These are phyloP conservation scores for Heterodera schachtii DNA, from an alignment of 1,140 invertebrate genomes.

Conservation along the genomic window DNA sequence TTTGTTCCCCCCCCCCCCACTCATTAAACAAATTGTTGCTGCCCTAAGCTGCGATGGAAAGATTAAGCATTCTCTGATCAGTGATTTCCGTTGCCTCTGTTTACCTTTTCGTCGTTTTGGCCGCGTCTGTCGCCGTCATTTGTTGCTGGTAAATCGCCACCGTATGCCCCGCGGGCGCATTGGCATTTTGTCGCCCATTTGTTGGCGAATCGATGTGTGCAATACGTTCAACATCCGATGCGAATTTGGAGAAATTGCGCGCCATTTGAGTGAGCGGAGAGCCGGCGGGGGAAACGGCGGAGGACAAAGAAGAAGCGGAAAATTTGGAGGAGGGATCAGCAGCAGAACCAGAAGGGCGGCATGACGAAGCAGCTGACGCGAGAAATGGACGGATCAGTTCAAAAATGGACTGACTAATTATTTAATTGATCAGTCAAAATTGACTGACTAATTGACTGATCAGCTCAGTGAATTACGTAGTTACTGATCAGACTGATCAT, in stretches of 20 bases:
- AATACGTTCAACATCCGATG: slow-evolving; percentile 33
- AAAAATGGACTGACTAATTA: no score
- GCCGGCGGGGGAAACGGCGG: not conserved
- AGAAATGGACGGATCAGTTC: no score
- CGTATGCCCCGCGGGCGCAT: not conserved
- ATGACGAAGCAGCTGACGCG: not conserved
- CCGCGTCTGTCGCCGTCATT: not conserved
- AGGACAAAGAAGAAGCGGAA: not conserved
- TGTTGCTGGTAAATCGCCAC: not conserved
- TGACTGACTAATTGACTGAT: not conserved
- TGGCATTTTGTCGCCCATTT: not conserved
- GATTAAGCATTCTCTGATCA: not conserved
- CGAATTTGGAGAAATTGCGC: slow-evolving; percentile 37
- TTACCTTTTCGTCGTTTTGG: no score
- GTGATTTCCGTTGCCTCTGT: no score
- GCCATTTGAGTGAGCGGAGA: slow-evolving; percentile 32
- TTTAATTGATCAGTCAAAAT: not conserved
- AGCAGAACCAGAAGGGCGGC: not conserved
- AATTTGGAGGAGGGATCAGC: not conserved
- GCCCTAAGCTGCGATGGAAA: no score
- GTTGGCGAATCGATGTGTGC: not conserved
- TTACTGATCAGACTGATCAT: no score
- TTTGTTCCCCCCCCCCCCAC: no score
- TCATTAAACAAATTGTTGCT: no score
- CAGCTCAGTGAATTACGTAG: not conserved